Evolutionary conservation across 2,797 vertebrate species (phyloP), one percentile per base, ranked within the genome.

Genomic region (Parambassis ranga): DNA sequence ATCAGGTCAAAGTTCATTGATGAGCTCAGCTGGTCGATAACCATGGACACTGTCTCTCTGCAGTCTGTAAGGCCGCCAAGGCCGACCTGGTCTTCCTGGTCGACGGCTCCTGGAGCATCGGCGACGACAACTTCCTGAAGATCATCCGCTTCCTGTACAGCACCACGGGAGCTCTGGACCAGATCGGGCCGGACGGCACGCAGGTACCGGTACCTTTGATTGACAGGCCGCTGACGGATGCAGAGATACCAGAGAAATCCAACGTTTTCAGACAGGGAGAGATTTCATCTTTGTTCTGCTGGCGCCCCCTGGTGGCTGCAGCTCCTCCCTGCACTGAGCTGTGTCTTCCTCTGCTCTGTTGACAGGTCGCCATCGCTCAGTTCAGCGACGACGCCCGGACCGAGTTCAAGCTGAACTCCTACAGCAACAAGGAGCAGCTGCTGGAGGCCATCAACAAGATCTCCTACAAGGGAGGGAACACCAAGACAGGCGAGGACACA

Each of bases 51-150:
- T 51, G 13, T 19, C 0, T 18, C 9, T 20, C 7, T 16, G 6
- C 63, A 96, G 97, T 98, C 30, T 99, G 97, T 65, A 96, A 92
- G 79, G 93, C 95, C 5, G 96, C 97, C 48, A 96, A 94, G 75
- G 97, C 97, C 0, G 96, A 99, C 75, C 84, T 99, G 38, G 97
- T 94, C 0, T 99, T 98, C 83, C 88, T 99, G 83, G 95, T 99
- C 15, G 97, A 99, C 50, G 97, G 97, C 0, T 99, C 97, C 6
- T 99, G 97, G 97, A 99, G 97, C 28, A 98, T 99, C 1, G 97
- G 97, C 4, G 97, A 98, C 14, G 95, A 97, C 7, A 99, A 96
- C 89, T 99, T 99, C 87, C 92, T 94, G 84, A 99, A 99, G 90
- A 96, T 99, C 90, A 95, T 95, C 41, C 88, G 82, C 41, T 99